Percentiles rank a stretch among this genome's conserved stretches.
Evolutionary conservation across 2,888 invertebrate species (phyloP).

Genomic region (Pterobdella sp.): DNA sequence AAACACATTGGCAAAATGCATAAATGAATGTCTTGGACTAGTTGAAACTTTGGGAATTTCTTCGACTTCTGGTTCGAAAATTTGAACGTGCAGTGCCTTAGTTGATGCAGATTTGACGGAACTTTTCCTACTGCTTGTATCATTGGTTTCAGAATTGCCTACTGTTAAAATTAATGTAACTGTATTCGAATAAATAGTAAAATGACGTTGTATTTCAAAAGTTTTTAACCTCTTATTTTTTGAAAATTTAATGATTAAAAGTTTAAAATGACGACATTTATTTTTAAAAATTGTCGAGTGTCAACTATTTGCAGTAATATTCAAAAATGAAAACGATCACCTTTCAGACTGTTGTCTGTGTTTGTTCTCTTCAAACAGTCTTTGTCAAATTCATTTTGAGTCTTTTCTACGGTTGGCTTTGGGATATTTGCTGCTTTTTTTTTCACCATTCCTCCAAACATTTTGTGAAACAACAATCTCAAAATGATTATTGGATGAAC

Average conservation of each 20-base stretch:
- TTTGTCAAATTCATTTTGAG: neutral
- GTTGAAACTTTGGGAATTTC: neutral
- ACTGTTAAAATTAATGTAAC: too few species aligned
- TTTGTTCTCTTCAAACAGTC: too few species aligned
- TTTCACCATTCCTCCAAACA: constrained; percentile 56
- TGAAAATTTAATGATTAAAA: neutral
- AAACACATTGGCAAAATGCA: constrained; percentile 11
- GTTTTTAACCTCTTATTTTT: neutral
- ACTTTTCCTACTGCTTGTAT: neutral
- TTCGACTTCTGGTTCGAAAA: constrained; percentile 34
- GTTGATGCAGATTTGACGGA: constrained; percentile 16
- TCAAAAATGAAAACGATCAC: neutral
- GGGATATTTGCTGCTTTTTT: constrained; percentile 49
- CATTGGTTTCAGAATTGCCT: too few species aligned
- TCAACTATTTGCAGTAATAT: neutral
- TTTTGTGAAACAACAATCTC: constrained; percentile 56
- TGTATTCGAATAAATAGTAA: too few species aligned
- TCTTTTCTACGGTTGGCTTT: constrained; percentile 30
- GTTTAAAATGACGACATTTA: neutral
- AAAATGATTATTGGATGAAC: constrained; percentile 57
- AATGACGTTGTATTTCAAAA: too few species aligned
- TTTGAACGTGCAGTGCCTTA: constrained; percentile 38
- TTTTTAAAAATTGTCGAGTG: neutral
- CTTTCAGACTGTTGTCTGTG: neutral
- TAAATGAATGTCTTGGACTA: constrained; percentile 21